A percentile compares a stretch with the other conserved stretches of the same genome.
These are phyloP conservation scores for Baryphthengus martii DNA, from an alignment of 2,113 vertebrate genomes.

Conservation along the genomic window DNA sequence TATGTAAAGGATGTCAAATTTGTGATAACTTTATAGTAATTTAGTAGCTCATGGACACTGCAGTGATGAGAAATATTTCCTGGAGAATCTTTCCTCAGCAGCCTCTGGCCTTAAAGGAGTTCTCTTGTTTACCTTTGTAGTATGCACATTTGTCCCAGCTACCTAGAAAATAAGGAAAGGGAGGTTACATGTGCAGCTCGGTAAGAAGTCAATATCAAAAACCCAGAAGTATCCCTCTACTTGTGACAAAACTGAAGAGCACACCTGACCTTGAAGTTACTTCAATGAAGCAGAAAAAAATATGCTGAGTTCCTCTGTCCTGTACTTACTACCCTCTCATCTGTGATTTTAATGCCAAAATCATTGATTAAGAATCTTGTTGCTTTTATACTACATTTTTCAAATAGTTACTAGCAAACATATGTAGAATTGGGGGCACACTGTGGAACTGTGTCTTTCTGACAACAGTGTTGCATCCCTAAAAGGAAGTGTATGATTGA, in stretches of 20 bases:
- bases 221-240: neutral
- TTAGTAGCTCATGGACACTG: conserved; percentile 33
- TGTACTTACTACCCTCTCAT: neutral
- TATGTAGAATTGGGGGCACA: neutral
- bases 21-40: conserved; percentile 51
- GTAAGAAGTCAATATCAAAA: neutral
- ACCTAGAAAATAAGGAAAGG: neutral
- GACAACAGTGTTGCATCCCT: neutral
- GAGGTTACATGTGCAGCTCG: neutral
- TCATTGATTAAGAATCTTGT: neutral
- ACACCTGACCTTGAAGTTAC: neutral
- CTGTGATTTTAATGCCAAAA: neutral
- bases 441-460: neutral
- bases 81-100: neutral
- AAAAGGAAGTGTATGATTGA: neutral
- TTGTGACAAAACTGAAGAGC: neutral
- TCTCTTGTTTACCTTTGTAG: neutral
- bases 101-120: neutral
- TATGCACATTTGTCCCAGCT: neutral
- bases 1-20: conserved; percentile 71
- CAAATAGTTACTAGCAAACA: neutral
- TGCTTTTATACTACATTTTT: neutral
- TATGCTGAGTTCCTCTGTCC: neutral
- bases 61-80: conserved; percentile 45
- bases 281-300: neutral